Percentiles rank a stretch among this genome's conserved stretches.
Evolutionary conservation across 2,888 invertebrate species (phyloP).

Genomic region (Limulus polyphemus): DNA sequence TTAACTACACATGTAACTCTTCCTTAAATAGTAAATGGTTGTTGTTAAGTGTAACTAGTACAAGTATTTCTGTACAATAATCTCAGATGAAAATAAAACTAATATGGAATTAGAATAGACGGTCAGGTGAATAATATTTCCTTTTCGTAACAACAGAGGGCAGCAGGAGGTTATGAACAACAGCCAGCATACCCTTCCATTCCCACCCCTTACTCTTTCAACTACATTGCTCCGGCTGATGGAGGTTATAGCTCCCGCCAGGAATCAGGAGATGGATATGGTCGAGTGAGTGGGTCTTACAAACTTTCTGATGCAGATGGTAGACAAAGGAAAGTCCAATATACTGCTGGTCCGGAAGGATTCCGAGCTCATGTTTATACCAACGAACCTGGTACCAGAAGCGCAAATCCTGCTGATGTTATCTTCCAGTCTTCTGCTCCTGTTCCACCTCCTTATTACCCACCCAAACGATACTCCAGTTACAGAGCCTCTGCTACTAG

Average conservation of each 20-base stretch:
- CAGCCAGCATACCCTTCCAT: no score
- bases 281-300: conserved; percentile 20
- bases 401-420: conserved; percentile 14
- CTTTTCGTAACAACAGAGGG: no score
- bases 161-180: no score
- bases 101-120: no score
- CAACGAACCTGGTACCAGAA: conserved; percentile 19
- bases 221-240: conserved; percentile 15
- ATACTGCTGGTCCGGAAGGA: conserved; percentile 19
- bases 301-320: conserved; percentile 20
- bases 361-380: conserved; percentile 19
- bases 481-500: background rate
- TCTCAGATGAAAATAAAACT: no score
- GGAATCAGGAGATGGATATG: conserved; percentile 15
- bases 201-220: conserved; percentile 19
- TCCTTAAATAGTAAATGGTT: no score
- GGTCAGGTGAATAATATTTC: no score
- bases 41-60: no score
- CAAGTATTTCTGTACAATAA: no score
- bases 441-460: background rate
- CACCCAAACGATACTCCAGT: no score
- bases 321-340: conserved; percentile 16
- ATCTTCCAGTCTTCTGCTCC: conserved; percentile 13
- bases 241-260: conserved; percentile 21
- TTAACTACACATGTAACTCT: no score